Evolutionary conservation across 2,888 invertebrate genomes (phyloP).

Genomic region (Cephalotes varians): DNA sequence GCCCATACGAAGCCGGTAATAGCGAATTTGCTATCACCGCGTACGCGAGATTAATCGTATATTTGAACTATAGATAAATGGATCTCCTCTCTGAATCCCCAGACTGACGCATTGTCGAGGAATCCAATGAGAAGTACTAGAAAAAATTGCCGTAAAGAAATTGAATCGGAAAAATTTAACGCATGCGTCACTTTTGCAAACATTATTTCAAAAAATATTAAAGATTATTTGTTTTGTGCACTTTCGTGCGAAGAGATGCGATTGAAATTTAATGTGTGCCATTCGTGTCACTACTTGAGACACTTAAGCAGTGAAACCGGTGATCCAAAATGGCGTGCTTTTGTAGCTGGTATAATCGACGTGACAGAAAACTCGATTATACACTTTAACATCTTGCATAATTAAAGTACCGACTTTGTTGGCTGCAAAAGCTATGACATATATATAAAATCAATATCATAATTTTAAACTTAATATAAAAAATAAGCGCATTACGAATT

Average conservation of each 20-base stretch:
- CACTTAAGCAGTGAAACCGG: constrained; percentile 6
- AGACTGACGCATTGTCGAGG: constrained; percentile 14
- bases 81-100: constrained; percentile 10
- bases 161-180: background rate
- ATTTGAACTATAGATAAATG: constrained; percentile 50
- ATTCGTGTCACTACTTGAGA: background rate
- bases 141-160: background rate
- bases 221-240: background rate
- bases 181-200: background rate
- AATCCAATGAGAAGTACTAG: background rate
- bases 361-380: constrained; percentile 36
- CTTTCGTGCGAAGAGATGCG: background rate
- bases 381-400: constrained; percentile 22
- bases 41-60: constrained; percentile 38
- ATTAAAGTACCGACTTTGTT: background rate
- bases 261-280: constrained; percentile 23
- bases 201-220: background rate
- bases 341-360: constrained; percentile 20
- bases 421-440: background rate
- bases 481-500: background rate
- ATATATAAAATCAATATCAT: background rate
- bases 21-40: constrained; percentile 20
- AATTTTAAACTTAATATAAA: constrained; percentile 3
- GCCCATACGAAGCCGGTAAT: constrained; percentile 54
- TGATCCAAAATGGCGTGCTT: constrained; percentile 9